A percentile compares a stretch with the other conserved stretches of the same genome.
These are phyloP conservation scores for Lordiphosa collinella DNA, from an alignment of 1,140 invertebrate genomes.

Conservation along the genomic window DNA sequence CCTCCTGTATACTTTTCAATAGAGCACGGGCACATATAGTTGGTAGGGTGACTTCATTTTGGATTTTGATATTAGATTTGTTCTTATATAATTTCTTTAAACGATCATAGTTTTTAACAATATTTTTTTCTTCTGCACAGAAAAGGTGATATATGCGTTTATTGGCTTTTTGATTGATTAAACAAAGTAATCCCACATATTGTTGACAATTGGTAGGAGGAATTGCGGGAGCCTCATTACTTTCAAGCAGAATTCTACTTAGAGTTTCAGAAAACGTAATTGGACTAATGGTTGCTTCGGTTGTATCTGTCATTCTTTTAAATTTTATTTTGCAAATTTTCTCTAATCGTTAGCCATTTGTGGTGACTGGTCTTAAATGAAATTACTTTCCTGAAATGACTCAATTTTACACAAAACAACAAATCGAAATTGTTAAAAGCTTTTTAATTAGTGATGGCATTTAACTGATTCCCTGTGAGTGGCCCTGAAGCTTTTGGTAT, in stretches of 20 bases:
- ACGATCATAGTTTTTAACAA: constrained; percentile 1
- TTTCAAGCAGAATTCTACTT: constrained; percentile 10
- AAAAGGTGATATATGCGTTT: constrained; percentile 29
- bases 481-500: background rate
- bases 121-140: background rate
- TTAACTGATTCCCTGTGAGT: background rate
- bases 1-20: background rate
- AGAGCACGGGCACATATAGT: constrained; percentile 12
- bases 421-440: constrained; percentile 1
- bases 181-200: too few species aligned
- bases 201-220: too few species aligned
- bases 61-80: constrained; percentile 1
- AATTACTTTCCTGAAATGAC: background rate
- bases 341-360: too few species aligned
- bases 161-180: too few species aligned
- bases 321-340: too few species aligned
- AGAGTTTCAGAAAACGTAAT: constrained; percentile 12
- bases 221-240: too few species aligned
- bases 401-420: background rate
- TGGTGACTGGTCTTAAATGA: too few species aligned
- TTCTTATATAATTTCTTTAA: constrained; percentile 7
- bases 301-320: background rate
- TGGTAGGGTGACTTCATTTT: constrained; percentile 9
- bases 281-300: background rate
- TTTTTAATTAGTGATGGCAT: constrained; percentile 1